Base-by-base conservation (phyloP, 2,113 vertebrate species). In the Neotoma lepida region DNA sequence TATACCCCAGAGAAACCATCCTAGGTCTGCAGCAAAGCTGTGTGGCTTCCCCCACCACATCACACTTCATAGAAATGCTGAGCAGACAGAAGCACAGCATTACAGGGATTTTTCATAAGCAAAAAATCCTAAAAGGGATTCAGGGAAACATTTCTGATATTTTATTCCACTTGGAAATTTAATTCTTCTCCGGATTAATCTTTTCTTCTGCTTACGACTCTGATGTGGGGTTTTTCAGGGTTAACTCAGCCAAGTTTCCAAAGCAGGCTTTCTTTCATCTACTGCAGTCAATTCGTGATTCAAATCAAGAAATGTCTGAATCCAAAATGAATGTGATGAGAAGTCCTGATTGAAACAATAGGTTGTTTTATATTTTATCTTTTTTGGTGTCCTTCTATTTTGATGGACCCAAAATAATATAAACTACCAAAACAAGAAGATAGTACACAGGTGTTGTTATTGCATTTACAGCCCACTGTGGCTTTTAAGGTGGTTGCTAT, bases 401-500 rank as follows among this genome's bases (percentile, higher is more conserved):
- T 95, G 17, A 85, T 91, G 81, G 49, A n/a, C 81, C 87, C 33
- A 94, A 94, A 86, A 94, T 94, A 94, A 82, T 90, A 91, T 63
- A 97, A 98, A 96, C 96, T 89, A 51, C 93, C 76, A 95, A 96
- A 87, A 94, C 95, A 96, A 94, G 95, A 96, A 94, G 90, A 96
- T 96, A 95, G 95, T 95, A 88, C 97, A 97, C 98, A 98, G 98
- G 98, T 98, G 98, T 97, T 97, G 87, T 96, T 94, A 96, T 74
- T 96, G 97, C 97, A 96, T 96, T 95, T 97, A 93, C 92, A 98
- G 97, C 93, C 93, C 95, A 41, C 84, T 95, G 97, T 30, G 97
- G 86, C 93, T 98, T 98, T 98, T 97, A 98, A 97, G 95, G 96
- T 89, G 30, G 98, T 98, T 98, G 86, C 97, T 93, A 97, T 98